phyloP scores from a whole-genome alignment of 1,140 invertebrate species.

The Calliopsis andreniformis region DNA sequence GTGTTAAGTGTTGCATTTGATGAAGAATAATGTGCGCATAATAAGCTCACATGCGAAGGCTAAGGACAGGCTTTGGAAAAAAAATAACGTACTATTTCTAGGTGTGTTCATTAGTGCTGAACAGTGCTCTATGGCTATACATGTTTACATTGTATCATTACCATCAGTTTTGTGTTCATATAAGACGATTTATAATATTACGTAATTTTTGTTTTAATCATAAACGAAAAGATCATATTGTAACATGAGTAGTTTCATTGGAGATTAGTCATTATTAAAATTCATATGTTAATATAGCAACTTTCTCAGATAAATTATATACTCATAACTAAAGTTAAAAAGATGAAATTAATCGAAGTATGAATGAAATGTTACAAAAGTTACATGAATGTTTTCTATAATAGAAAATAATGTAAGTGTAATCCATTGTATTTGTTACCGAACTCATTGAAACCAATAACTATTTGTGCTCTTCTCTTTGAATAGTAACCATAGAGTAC shows the following conservation, averaged over 20 bases:
- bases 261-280: not conserved
- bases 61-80: constrained; percentile 43
- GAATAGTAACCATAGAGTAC: constrained; percentile 25
- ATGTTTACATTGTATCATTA: constrained; percentile 38
- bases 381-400: not conserved
- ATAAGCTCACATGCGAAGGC: constrained; percentile 37
- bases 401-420: constrained; percentile 2
- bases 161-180: constrained; percentile 43
- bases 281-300: too few species aligned
- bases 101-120: constrained; percentile 23
- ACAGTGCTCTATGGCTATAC: constrained; percentile 41
- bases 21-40: constrained; percentile 35
- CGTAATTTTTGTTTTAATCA: constrained; percentile 18
- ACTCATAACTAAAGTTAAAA: constrained; percentile 1
- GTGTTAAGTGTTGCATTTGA: constrained; percentile 44
- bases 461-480: not conserved
- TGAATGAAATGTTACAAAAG: not conserved
- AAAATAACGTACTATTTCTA: constrained; percentile 24
- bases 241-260: constrained; percentile 2
- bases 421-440: not conserved
- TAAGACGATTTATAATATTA: not conserved
- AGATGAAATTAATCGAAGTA: not conserved
- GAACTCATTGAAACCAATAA: not conserved
- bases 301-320: constrained; percentile 14
- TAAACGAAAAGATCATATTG: constrained; percentile 11